Evolutionary conservation across 2,888 invertebrate genomes (phyloP).

Genomic region (Amphipoea lucens): DNA sequence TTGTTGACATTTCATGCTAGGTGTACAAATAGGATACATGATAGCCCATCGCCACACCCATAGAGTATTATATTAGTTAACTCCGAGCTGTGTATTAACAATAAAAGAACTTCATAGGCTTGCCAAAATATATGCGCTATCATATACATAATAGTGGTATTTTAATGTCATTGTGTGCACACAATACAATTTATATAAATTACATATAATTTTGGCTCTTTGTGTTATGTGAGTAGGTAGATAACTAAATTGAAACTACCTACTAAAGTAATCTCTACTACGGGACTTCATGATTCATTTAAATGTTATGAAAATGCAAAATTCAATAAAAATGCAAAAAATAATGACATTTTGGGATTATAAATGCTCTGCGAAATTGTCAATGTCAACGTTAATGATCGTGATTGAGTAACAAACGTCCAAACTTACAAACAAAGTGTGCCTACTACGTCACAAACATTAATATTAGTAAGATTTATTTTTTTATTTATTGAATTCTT

Average conservation of each 20-base stretch:
- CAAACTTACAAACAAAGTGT: background rate
- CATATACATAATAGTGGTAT: slow-evolving; percentile 29
- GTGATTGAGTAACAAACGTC: background rate
- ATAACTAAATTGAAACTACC: slow-evolving; percentile 30
- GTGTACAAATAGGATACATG: slow-evolving; percentile 48
- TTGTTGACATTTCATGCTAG: slow-evolving; percentile 50
- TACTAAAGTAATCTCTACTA: background rate
- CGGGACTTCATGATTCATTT: slow-evolving; percentile 5
- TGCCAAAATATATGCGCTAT: slow-evolving; percentile 36
- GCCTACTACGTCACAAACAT: background rate
- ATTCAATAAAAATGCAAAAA: slow-evolving; percentile 9
- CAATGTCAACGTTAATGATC: background rate
- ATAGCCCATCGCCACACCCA: slow-evolving; percentile 51
- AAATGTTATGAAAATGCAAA: slow-evolving; percentile 4
- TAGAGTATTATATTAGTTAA: slow-evolving; percentile 31
- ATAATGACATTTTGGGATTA: background rate
- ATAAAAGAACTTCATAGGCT: slow-evolving; percentile 36
- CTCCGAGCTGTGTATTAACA: slow-evolving; percentile 21
- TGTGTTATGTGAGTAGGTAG: slow-evolving; percentile 15
- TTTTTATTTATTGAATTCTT: no score
- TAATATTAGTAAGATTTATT: background rate
- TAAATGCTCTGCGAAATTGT: background rate
- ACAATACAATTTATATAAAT: slow-evolving; percentile 51
- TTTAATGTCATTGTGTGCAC: slow-evolving; percentile 34
- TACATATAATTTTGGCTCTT: slow-evolving; percentile 35